Percentiles rank a stretch among this genome's conserved stretches.
These are phyloP conservation scores for Trinorchestia longiramus DNA, from an alignment of 1,140 invertebrate species.

Conservation along the genomic window DNA sequence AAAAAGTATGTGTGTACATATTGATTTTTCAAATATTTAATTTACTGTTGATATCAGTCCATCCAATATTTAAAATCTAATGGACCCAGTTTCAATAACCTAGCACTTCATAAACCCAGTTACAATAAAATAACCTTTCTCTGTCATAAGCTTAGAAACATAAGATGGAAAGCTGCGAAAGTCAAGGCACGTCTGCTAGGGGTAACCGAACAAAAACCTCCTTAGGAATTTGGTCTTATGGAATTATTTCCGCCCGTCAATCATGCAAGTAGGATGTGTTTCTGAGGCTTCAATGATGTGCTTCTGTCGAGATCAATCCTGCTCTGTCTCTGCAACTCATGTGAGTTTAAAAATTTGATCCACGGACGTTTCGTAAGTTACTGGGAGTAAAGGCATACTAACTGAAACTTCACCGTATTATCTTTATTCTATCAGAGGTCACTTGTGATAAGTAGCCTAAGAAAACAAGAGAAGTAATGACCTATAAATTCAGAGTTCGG, in stretches of 20 bases:
- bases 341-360: not conserved
- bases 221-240: not conserved
- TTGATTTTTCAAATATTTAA: too few species aligned
- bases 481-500: too few species aligned
- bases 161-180: not conserved
- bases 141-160: not conserved
- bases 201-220: not conserved
- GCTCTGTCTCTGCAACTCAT: not conserved
- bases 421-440: too few species aligned
- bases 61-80: too few species aligned
- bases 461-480: too few species aligned
- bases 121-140: not conserved
- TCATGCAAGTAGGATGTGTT: not conserved
- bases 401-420: too few species aligned
- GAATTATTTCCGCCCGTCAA: not conserved
- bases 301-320: slow-evolving; percentile 38
- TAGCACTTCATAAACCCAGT: not conserved
- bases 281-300: slow-evolving; percentile 58
- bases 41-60: too few species aligned
- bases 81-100: too few species aligned
- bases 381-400: too few species aligned
- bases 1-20: too few species aligned
- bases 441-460: too few species aligned
- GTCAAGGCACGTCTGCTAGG: not conserved
- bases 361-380: not conserved